Conservation (phyloP, 2,797 vertebrate genomes). For the Orestias chungarensis region DNA sequence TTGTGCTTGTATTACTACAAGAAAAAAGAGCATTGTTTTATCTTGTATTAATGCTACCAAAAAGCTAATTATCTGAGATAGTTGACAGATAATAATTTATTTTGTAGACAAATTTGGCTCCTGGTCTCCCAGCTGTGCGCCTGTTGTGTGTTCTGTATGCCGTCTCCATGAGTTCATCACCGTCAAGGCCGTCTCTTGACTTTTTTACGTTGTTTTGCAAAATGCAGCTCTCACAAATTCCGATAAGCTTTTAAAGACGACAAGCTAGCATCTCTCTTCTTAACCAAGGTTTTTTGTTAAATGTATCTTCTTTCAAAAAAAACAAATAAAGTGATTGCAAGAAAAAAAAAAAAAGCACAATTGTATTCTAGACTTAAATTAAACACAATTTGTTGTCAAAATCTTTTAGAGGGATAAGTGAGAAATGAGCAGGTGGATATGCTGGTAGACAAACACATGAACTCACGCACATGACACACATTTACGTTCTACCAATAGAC, state of each 20-base stretch:
- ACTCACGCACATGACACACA: constrained; percentile 22
- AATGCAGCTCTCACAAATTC: background rate
- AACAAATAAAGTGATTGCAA: background rate
- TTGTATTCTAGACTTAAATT: background rate
- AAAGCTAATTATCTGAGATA: too few relatives aligned
- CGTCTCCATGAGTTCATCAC: background rate
- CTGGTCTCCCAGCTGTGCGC: background rate
- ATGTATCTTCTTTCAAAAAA: background rate
- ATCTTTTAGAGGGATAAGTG: constrained; percentile 5
- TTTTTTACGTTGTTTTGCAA: background rate
- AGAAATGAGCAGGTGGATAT: background rate
- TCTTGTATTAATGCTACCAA: too few relatives aligned
- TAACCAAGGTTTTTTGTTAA: background rate
- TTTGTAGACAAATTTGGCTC: background rate
- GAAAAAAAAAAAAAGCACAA: background rate
- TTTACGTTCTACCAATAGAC: constrained; percentile 26
- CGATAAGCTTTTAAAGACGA: background rate
- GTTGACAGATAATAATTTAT: background rate
- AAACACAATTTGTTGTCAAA: constrained; percentile 1
- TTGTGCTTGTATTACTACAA: too few relatives aligned
- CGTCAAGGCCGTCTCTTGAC: background rate
- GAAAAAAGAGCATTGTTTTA: too few relatives aligned
- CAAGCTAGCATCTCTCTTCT: background rate
- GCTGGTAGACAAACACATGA: background rate
- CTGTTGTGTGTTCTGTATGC: background rate